Base-by-base conservation (phyloP, 2,113 vertebrate genomes). In the Nesogale talazaci region DNA sequence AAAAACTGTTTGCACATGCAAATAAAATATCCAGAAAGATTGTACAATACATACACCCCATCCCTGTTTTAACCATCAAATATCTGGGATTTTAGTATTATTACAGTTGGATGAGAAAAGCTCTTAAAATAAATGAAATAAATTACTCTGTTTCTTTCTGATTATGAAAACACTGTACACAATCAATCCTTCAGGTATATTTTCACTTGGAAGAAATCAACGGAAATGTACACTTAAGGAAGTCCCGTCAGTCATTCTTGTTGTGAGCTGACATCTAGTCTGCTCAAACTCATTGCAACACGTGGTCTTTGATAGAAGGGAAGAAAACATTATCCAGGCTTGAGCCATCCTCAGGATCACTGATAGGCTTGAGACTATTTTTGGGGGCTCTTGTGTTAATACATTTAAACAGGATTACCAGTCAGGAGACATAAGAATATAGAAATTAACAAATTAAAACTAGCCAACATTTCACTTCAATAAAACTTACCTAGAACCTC, bases 391-490 rank as follows among this genome's bases (percentile, higher is more conserved):
- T 70, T 34, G n/a, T 34, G 20, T 6, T 7, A n/a, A 36, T 72
- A 17, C 8, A 36, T 72, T 36, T 72, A 17, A 34, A 36, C 19
- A 34, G 5, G 22, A 72, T 36, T 4, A 1, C 42, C 59, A 34
- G 34, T 87, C 16, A 38, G 27, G 59, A 19, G 6, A 6, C 61
- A 65, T 22, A 89, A 89, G 94, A 94, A 31, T 27, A 11, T 67
- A 88, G 61, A 83, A 76, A 86, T 81, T 46, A 17, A 89, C 25
- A 75, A 67, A 75, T 81, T 61, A 85, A 88, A 36, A 63, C 36
- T 20, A 83, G 1, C 12, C 77, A 57, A 52, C 46, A 12, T 46
- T 31, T 57, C 59, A 79, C 11, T 92, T 83, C 22, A 57, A 74
- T 77, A 85, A 81, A 34, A 34, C 9, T 72, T 87, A 78, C 63